phyloP scores from a whole-genome alignment of 2,113 vertebrate species.

The Actenoides hombroni region DNA sequence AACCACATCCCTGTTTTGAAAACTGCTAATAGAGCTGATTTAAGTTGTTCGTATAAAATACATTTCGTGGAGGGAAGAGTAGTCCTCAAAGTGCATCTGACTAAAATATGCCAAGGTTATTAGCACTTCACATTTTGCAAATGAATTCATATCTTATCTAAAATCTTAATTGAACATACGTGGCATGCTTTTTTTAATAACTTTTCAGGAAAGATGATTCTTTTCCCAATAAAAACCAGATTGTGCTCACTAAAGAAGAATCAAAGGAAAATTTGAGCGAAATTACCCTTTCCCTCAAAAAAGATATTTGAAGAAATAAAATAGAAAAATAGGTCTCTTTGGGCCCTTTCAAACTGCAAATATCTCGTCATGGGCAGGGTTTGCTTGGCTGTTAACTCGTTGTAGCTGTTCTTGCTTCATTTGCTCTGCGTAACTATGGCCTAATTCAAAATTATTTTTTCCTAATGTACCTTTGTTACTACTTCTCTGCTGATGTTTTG shows the following conservation, averaged over 20 bases:
- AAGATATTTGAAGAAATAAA: slow-evolving; percentile 58
- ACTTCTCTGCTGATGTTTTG: neutral
- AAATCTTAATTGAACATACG: slow-evolving; percentile 46
- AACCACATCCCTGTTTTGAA: slow-evolving; percentile 2
- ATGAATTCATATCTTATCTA: slow-evolving; percentile 51
- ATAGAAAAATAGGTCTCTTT: slow-evolving; percentile 40
- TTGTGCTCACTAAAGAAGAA: slow-evolving; percentile 17
- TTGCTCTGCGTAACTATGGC: slow-evolving; percentile 32
- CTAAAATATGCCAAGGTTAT: slow-evolving; percentile 35
- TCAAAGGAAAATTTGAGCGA: slow-evolving; percentile 39
- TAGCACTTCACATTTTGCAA: slow-evolving; percentile 28
- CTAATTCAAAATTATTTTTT: slow-evolving; percentile 9
- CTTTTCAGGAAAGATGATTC: slow-evolving; percentile 27
- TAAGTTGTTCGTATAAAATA: neutral
- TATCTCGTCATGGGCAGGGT: slow-evolving; percentile 38
- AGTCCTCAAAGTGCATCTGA: slow-evolving; percentile 33
- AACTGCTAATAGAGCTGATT: slow-evolving; percentile 38
- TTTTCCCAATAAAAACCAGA: slow-evolving; percentile 16
- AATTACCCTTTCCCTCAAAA: slow-evolving; percentile 32
- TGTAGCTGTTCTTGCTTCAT: slow-evolving; percentile 50
- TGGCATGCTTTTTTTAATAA: slow-evolving; percentile 21
- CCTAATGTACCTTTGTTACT: neutral
- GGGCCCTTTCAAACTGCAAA: slow-evolving; percentile 53
- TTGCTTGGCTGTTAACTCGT: slow-evolving; percentile 47
- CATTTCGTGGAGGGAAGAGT: neutral